Conservation (phyloP, 1,140 invertebrate species). For the Gryllus bimaculatus region DNA sequence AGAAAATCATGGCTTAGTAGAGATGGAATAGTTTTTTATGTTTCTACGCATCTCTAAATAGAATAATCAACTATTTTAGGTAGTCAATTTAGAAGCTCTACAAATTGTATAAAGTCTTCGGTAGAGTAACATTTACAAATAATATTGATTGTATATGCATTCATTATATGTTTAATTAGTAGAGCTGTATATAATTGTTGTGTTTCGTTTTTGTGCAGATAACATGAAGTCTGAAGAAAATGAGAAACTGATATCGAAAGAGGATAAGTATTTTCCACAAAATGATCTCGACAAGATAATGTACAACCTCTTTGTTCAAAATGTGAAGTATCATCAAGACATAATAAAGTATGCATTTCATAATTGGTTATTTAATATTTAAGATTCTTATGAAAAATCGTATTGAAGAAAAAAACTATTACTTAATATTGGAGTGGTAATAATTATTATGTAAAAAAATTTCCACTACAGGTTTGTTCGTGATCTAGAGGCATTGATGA, state of each 20-base stretch:
- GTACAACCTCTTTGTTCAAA: neutral
- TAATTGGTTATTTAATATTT: neutral
- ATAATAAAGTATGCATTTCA: neutral
- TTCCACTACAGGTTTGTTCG: neutral
- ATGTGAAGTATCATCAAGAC: neutral
- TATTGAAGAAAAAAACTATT: neutral
- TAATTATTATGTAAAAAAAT: neutral
- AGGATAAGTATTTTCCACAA: neutral
- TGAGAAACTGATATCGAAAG: too few relatives aligned
- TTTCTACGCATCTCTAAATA: too few relatives aligned
- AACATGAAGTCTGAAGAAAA: neutral
- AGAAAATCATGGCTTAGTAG: too few relatives aligned
- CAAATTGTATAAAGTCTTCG: too few relatives aligned
- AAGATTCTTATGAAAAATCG: neutral
- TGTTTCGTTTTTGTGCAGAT: too few relatives aligned
- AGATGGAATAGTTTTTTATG: too few relatives aligned
- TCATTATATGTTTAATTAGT: too few relatives aligned
- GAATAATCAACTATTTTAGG: too few relatives aligned
- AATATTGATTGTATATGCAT: too few relatives aligned
- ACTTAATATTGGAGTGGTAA: neutral
- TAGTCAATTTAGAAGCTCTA: too few relatives aligned
- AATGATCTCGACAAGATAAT: neutral
- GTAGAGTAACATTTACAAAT: too few relatives aligned
- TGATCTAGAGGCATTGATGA: neutral
- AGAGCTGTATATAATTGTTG: too few relatives aligned